A percentile compares a stretch with the other conserved stretches of the same genome.
Evolutionary conservation across 2,797 vertebrate species (phyloP).

Genomic region (Phyllotis vaccarum): DNA sequence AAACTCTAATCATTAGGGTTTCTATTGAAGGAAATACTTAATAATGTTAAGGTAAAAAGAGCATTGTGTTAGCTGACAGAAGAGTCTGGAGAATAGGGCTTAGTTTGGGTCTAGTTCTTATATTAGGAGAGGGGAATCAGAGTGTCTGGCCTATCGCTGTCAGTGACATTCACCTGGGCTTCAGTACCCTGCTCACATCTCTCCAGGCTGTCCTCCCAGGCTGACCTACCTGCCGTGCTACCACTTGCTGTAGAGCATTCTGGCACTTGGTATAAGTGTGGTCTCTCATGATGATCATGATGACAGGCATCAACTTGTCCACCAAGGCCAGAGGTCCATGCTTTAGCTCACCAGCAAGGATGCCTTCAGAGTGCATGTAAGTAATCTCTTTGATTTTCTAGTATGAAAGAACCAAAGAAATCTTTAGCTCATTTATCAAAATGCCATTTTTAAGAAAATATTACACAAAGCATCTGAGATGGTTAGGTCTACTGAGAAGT

Average conservation of each 20-base stretch:
- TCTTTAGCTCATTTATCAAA: slow-evolving; percentile 43
- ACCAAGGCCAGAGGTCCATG: slow-evolving; percentile 97
- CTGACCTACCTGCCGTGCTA: slow-evolving; percentile 93
- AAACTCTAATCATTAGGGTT: slow-evolving; percentile 23
- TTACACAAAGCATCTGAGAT: slow-evolving; percentile 47
- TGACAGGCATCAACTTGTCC: slow-evolving; percentile 99
- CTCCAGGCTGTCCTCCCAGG: not conserved
- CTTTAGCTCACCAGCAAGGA: slow-evolving; percentile 98
- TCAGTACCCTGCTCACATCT: not conserved
- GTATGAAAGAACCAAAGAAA: not conserved
- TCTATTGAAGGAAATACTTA: slow-evolving; percentile 41
- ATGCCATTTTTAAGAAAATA: slow-evolving; percentile 49
- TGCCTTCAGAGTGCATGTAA: slow-evolving; percentile 99
- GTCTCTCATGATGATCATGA: slow-evolving; percentile 99
- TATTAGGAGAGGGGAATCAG: not conserved
- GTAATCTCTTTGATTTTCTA: slow-evolving; percentile 99
- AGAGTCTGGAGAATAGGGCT: not conserved
- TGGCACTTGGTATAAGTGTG: slow-evolving; percentile 97
- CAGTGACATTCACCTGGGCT: slow-evolving; percentile 9
- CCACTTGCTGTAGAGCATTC: slow-evolving; percentile 98
- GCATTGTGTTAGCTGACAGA: not conserved
- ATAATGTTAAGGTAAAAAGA: not conserved
- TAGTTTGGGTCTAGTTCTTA: slow-evolving; percentile 14
- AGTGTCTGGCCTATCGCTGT: not conserved
- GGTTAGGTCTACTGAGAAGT: not conserved